Conservation (phyloP, 2,113 vertebrate genomes). For the Chitala chitala region DNA sequence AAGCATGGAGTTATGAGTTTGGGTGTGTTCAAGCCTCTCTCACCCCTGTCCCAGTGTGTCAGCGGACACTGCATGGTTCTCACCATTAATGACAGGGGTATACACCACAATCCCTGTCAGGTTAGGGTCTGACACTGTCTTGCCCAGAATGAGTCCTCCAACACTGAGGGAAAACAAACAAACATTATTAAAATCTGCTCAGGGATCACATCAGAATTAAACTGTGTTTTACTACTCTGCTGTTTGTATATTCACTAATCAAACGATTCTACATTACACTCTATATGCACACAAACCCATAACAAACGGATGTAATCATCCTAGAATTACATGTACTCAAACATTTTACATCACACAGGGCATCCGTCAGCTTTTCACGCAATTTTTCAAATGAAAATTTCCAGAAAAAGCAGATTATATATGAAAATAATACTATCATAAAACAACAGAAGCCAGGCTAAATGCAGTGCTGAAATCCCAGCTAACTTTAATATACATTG, state of each 20-base stretch:
- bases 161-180: conserved; percentile 67
- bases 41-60: neutral
- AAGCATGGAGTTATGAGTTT: neutral
- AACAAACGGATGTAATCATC: too few species aligned
- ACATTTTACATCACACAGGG: neutral
- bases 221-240: neutral
- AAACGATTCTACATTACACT: too few species aligned
- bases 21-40: neutral
- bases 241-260: too few species aligned
- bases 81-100: conserved; percentile 94
- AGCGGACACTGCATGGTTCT: conserved; percentile 40
- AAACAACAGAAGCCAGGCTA: neutral
- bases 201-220: neutral
- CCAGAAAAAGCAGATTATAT: neutral
- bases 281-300: too few species aligned
- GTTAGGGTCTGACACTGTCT: conserved; percentile 91
- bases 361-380: neutral
- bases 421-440: neutral
- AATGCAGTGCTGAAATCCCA: neutral
- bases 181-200: neutral
- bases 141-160: conserved; percentile 95
- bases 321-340: too few species aligned
- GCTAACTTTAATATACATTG: neutral
- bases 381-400: neutral
- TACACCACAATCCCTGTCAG: conserved; percentile 94